These are phyloP conservation scores for Xestia xanthographa DNA, from an alignment of 2,888 invertebrate genomes.

Conservation along the genomic window DNA sequence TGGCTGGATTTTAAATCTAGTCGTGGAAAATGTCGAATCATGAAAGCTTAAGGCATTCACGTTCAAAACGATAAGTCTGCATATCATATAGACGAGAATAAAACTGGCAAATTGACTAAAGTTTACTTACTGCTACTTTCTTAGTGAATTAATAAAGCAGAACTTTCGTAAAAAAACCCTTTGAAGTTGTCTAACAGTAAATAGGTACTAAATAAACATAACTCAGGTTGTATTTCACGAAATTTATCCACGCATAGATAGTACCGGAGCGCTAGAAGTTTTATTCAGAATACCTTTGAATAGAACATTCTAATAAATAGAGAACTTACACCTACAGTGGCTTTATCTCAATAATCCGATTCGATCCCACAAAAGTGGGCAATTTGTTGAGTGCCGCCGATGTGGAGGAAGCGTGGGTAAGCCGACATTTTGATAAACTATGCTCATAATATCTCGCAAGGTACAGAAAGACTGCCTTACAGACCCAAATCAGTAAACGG, in stretches of 20 bases:
- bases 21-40: constrained; percentile 37
- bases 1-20: constrained; percentile 34
- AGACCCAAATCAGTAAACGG: constrained; percentile 62
- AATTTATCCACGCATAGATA: constrained; percentile 11
- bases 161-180: not conserved
- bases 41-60: constrained; percentile 14
- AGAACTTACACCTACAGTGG: constrained; percentile 63
- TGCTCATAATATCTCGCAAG: constrained; percentile 79
- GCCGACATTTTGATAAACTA: constrained; percentile 85
- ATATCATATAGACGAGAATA: constrained; percentile 15
- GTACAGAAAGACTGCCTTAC: constrained; percentile 55
- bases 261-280: not conserved
- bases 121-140: not conserved
- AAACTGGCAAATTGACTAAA: not conserved
- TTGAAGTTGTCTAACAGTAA: not conserved
- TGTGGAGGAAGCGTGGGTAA: constrained; percentile 74
- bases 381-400: constrained; percentile 82
- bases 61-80: constrained; percentile 23
- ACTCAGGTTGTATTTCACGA: constrained; percentile 13
- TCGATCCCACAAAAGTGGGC: constrained; percentile 77
- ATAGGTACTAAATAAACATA: constrained; percentile 12
- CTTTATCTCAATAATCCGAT: constrained; percentile 76
- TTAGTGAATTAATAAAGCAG: not conserved
- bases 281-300: constrained; percentile 15
- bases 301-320: constrained; percentile 55